Evolutionary conservation across 2,113 vertebrate genomes (phyloP).

Genomic region (Mugil cephalus): DNA sequence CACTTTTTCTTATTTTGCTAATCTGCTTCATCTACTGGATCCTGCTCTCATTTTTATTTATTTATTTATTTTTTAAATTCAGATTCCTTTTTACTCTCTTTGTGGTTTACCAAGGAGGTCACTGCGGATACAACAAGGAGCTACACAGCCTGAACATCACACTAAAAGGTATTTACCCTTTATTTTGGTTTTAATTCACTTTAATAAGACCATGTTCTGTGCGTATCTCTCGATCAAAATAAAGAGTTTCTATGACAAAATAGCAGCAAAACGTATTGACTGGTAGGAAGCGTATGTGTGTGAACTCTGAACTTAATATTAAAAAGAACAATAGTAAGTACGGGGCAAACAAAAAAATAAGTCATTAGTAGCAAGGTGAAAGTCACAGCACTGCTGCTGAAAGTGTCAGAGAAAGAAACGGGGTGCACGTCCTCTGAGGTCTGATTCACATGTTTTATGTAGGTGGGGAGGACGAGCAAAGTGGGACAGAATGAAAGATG

Average conservation of each 20-base stretch:
- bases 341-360: not conserved
- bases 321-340: not conserved
- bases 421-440: constrained; percentile 33
- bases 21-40: constrained; percentile 65
- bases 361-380: constrained; percentile 1
- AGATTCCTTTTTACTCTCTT: constrained; percentile 40
- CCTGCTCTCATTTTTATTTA: constrained; percentile 37
- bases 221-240: not conserved
- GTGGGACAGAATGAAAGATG: constrained; percentile 43
- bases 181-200: not conserved
- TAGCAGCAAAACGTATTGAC: not conserved
- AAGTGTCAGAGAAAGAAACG: constrained; percentile 5
- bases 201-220: not conserved
- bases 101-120: constrained; percentile 72
- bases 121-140: constrained; percentile 61
- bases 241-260: constrained; percentile 6
- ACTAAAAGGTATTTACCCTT: constrained; percentile 70
- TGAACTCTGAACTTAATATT: not conserved
- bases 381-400: constrained; percentile 24
- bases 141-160: constrained; percentile 48
- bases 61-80: constrained; percentile 45
- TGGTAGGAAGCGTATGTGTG: not conserved
- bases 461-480: constrained; percentile 56
- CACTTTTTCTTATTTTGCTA: constrained; percentile 29
- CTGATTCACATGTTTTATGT: constrained; percentile 56